Evolutionary conservation across 2,797 vertebrate genomes (phyloP).

Genomic region (Aeoliscus strigatus): DNA sequence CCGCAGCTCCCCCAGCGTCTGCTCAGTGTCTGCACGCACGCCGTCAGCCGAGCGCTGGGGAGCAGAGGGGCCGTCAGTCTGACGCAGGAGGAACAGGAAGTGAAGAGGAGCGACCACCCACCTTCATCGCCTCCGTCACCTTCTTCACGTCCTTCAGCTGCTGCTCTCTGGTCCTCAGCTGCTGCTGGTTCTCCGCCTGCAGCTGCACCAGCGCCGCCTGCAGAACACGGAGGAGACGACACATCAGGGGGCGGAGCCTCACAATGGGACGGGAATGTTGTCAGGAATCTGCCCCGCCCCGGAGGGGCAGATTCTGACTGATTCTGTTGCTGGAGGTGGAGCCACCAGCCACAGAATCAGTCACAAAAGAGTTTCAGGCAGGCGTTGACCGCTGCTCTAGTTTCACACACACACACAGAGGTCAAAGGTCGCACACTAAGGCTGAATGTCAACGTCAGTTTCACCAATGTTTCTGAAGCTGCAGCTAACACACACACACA

Average conservation of each 20-base stretch:
- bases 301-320: slow-evolving; percentile 20
- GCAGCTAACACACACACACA: background rate
- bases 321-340: background rate
- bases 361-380: slow-evolving; percentile 5
- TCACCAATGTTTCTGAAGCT: too few relatives aligned
- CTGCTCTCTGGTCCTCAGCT: slow-evolving; percentile 69
- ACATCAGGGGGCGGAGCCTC: slow-evolving; percentile 14
- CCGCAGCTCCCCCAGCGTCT: slow-evolving; percentile 65
- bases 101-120: too few relatives aligned
- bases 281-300: slow-evolving; percentile 47
- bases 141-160: slow-evolving; percentile 77
- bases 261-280: slow-evolving; percentile 57
- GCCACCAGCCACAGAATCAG: slow-evolving; percentile 10
- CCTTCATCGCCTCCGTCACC: slow-evolving; percentile 71
- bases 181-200: slow-evolving; percentile 63
- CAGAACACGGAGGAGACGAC: background rate
- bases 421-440: too few relatives aligned
- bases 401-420: too few relatives aligned
- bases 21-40: slow-evolving; percentile 54
- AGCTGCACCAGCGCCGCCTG: slow-evolving; percentile 67
- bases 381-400: background rate
- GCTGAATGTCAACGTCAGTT: too few relatives aligned
- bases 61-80: background rate
- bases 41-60: slow-evolving; percentile 58
- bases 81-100: too few relatives aligned